phyloP scores from a whole-genome alignment of 1,140 invertebrate genomes.

The Hormaphis cornu region DNA sequence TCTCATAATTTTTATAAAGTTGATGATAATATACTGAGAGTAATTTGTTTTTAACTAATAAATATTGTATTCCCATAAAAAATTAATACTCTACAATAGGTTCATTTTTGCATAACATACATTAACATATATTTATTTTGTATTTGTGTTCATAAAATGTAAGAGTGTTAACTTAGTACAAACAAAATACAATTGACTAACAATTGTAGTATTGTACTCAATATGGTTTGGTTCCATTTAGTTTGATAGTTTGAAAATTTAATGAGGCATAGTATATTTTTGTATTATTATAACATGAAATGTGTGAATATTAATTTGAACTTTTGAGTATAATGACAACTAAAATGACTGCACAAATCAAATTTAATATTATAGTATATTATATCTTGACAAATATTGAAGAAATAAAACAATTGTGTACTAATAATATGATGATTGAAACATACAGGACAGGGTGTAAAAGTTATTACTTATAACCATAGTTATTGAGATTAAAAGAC shows the following conservation, averaged over 20 bases:
- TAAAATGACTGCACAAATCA: slow-evolving; percentile 5
- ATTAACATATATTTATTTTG: no score
- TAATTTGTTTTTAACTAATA: no score
- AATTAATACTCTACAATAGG: no score
- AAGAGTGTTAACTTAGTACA: neutral
- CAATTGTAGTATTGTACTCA: neutral
- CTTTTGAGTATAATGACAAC: neutral
- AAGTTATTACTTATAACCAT: slow-evolving; percentile 26
- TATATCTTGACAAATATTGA: no score
- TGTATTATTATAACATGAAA: neutral
- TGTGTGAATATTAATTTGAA: neutral
- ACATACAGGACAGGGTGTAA: slow-evolving; percentile 21
- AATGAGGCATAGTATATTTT: neutral
- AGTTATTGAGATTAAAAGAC: slow-evolving; percentile 22
- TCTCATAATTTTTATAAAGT: no score
- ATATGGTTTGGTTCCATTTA: neutral
- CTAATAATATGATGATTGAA: neutral
- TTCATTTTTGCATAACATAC: no score
- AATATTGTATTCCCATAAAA: no score
- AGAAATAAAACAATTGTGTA: neutral
- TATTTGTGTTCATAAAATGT: neutral
- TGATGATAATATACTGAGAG: no score
- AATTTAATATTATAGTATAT: slow-evolving; percentile 1
- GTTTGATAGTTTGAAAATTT: neutral
- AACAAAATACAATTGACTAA: neutral